Percentiles rank a stretch among this genome's conserved stretches.
Conservation (phyloP, 2,888 invertebrate genomes). For the Campoplex nolae region DNA sequence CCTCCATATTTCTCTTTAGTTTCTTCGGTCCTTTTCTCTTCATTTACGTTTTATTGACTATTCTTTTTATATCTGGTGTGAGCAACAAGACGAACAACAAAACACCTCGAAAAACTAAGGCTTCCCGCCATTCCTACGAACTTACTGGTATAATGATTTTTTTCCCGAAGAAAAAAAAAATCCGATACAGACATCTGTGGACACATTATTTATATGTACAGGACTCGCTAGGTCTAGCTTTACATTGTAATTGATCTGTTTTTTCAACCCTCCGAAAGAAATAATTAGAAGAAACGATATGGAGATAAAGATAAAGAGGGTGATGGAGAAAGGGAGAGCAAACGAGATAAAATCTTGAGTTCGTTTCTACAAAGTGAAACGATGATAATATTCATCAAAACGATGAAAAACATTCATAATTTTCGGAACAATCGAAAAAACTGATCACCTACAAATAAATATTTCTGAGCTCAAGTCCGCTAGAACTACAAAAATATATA, state of each 20-base stretch:
- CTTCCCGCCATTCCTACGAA: constrained; percentile 71
- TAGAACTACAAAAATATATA: constrained; percentile 83
- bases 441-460: constrained; percentile 75
- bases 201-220: constrained; percentile 77
- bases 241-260: constrained; percentile 74
- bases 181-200: constrained; percentile 75
- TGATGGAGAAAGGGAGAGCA: background rate
- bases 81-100: constrained; percentile 59
- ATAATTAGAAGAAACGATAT: background rate
- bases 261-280: constrained; percentile 72
- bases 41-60: constrained; percentile 51
- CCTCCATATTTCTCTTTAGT: constrained; percentile 16
- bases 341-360: background rate
- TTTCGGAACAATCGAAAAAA: constrained; percentile 71
- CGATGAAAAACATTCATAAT: constrained; percentile 31
- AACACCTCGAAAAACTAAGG: constrained; percentile 75
- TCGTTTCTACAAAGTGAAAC: constrained; percentile 50
- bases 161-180: constrained; percentile 72
- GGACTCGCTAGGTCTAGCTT: constrained; percentile 75
- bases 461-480: constrained; percentile 79
- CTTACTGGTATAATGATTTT: constrained; percentile 71
- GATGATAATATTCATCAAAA: constrained; percentile 43
- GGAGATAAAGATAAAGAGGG: background rate
- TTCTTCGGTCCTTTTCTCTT: constrained; percentile 20
- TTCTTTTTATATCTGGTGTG: constrained; percentile 41